Conservation (phyloP, 1,140 invertebrate species). For the Acromyrmex echinatior region DNA sequence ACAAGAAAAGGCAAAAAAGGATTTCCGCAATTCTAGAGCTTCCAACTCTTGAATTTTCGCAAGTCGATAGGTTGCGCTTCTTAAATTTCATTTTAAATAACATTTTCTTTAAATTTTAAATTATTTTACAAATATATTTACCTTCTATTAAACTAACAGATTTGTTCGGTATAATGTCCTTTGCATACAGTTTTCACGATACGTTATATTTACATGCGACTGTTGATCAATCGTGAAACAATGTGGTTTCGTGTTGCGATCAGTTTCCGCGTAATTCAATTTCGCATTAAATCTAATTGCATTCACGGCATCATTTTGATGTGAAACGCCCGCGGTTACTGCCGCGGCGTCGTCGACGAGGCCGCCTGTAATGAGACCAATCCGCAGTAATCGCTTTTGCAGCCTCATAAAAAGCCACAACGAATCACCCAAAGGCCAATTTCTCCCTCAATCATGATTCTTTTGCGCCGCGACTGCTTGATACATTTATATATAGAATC, state of each 20-base stretch:
- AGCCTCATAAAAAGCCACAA: slow-evolving; percentile 63
- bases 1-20: not conserved
- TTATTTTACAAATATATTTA: not conserved
- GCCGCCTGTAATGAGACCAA: slow-evolving; percentile 69
- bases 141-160: not conserved
- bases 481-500: not conserved
- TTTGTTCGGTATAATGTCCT: not conserved
- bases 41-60: not conserved
- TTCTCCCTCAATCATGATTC: slow-evolving; percentile 76
- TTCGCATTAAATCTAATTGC: slow-evolving; percentile 33
- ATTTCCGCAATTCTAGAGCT: not conserved
- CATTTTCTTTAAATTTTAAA: not conserved
- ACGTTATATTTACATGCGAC: not conserved
- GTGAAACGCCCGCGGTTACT: not conserved
- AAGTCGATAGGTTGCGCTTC: too few relatives aligned
- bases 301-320: not conserved
- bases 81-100: not conserved
- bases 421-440: slow-evolving; percentile 73
- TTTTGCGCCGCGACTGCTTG: slow-evolving; percentile 58
- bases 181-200: not conserved
- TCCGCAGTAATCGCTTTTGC: slow-evolving; percentile 56
- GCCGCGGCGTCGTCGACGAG: slow-evolving; percentile 53
- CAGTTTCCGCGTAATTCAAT: slow-evolving; percentile 22
- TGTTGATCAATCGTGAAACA: not conserved
- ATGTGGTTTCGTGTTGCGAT: not conserved